Base-by-base conservation (phyloP, 2,888 invertebrate species). In the Muscina levida region DNA sequence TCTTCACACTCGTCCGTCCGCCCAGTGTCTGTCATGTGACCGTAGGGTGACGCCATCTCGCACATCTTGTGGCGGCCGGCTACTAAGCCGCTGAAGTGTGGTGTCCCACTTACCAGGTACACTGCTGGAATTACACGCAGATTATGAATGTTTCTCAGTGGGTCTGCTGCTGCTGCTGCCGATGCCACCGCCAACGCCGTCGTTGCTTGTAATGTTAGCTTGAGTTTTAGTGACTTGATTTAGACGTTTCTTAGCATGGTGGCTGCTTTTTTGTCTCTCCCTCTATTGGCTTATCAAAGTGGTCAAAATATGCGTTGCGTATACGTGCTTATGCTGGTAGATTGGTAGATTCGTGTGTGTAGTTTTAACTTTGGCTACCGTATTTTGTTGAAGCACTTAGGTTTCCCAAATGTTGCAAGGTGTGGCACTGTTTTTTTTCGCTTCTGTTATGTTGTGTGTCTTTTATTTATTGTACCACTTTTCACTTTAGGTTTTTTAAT, bases 121-220 rank as follows among this genome's bases (percentile, higher is more conserved):
- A 77, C 81, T 81, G 81, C 81, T 81, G 81, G 81, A 75, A 77
- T 81, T 81, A 81, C 81, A 77, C 74, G 68, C 77, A 77, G 81
- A 75, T 77, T 77, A 81, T 72, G 68, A 71, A 62, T 62, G 72
- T 19, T 71, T 66, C 53, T 73, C 46, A 31, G 39, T 17, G 66
- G 65, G 46, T 5, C 59, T 4, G 37, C 6, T 59, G 57, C 57
- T 59, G 17, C 19, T 51, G 22, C 17, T 51, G 19, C 17, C 37
- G 10, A n/a, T 51, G 51, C 22, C 19, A 2, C 56, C n/a, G 17
- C 1, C 26, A 13, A 26, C 31, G 10, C 11, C 3, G 24, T 24
- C 8, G n/a, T n/a, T 72, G 57, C 56, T 26, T 68, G 39, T 71
- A 44, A 19, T 57, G 48, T 39, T 57, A 10, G 22, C 13, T 26